Evolutionary conservation across 2,113 vertebrate species (phyloP), one percentile per base, ranked within the genome.

Genomic region (Phylloscopus whistleri): DNA sequence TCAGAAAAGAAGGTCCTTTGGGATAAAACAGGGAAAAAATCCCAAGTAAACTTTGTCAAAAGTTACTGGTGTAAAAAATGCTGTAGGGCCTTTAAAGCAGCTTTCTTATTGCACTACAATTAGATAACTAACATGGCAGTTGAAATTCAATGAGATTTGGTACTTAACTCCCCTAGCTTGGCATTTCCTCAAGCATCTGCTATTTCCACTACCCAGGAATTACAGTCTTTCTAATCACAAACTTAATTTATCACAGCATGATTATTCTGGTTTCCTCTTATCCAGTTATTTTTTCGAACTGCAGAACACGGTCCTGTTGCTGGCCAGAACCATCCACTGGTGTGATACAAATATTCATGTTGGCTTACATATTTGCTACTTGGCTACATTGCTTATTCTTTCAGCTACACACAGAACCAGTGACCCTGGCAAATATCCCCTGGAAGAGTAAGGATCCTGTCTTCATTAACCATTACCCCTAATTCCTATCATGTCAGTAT

Each of bases 121-220:
- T 89, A 94, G 80, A 81, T 74, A 82, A 46, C 72, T 89, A 92
- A 78, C 49, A 62, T 4, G 3, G 60, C 80, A 89, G 76, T 14
- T 49, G 85, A 75, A 88, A 95, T 88, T 89, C 88, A 87, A 39
- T 90, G 60, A 88, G 49, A 81, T 92, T 93, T 84, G 37, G 41
- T 94, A 52, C 76, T 88, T 90, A 78, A 74, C 17, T 89, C 17
- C 35, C 20, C 60, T 80, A 80, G 33, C 68, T 6, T 85, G 79
- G 43, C 67, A 86, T 96, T 93, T 94, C 58, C 85, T 93, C 30
- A 70, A 97, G 95, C 76, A 84, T 85, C 85, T 83, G 58, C 58
- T 90, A 26, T 81, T 92, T 68, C 48, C 3, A 19, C 68, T 84
- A 58, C 31, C 64, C 43, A 56, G 33, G 58, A 91, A 82, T 85